Evolutionary conservation across 2,888 invertebrate genomes (phyloP).

Genomic region (Euplexia lucipara): DNA sequence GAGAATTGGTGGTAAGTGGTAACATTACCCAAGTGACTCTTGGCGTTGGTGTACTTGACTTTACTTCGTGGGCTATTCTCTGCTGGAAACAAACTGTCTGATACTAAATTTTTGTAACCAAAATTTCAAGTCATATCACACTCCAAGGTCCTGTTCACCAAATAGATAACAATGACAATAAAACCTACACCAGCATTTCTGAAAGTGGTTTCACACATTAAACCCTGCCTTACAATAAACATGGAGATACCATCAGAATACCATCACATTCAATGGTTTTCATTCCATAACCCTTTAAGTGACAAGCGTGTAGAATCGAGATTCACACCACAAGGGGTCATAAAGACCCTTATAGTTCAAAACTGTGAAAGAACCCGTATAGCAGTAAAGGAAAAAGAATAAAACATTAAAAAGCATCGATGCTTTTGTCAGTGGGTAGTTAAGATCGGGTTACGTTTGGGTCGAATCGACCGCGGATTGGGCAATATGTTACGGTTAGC

Average conservation of each 20-base stretch:
- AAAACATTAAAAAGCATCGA: conserved; percentile 47
- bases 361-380: conserved; percentile 65
- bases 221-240: conserved; percentile 21
- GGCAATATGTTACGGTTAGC: conserved; percentile 34
- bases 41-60: too few species aligned
- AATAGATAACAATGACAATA: conserved; percentile 5
- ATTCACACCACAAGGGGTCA: conserved; percentile 61
- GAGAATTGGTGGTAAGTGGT: not conserved
- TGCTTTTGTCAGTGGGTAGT: conserved; percentile 54
- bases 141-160: not conserved
- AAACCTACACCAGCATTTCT: conserved; percentile 9
- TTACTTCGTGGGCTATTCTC: not conserved
- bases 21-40: not conserved
- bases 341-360: conserved; percentile 53
- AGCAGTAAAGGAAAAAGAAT: conserved; percentile 39
- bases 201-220: conserved; percentile 27
- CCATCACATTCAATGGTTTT: conserved; percentile 46
- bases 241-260: conserved; percentile 46
- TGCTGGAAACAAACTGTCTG: not conserved
- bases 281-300: conserved; percentile 53
- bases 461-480: conserved; percentile 32
- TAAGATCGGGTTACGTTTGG: conserved; percentile 57
- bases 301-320: conserved; percentile 59
- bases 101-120: not conserved
- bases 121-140: not conserved